Evolutionary conservation across 2,888 invertebrate genomes (phyloP).

Genomic region (Elegia similella): DNA sequence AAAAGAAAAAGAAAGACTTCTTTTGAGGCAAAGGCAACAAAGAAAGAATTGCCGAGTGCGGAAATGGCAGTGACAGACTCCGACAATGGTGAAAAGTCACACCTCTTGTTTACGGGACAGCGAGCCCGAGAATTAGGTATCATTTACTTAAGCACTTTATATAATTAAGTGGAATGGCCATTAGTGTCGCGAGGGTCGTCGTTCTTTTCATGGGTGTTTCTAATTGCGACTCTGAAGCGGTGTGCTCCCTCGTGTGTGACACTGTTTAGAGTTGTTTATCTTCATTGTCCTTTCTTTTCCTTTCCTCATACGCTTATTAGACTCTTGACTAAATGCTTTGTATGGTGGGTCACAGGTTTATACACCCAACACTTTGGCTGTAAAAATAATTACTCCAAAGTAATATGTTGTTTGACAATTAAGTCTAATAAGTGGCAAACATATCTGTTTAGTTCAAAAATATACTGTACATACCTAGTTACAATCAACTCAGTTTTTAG

Average conservation of each 20-base stretch:
- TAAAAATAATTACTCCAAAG: no score
- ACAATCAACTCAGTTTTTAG: no score
- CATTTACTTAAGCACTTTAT: slow-evolving; percentile 81
- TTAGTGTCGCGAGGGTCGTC: slow-evolving; percentile 65
- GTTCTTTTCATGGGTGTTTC: slow-evolving; percentile 59
- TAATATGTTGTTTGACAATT: no score
- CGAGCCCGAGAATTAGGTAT: slow-evolving; percentile 74
- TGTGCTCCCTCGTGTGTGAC: slow-evolving; percentile 22
- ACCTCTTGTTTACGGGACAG: slow-evolving; percentile 76
- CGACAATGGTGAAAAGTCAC: slow-evolving; percentile 79
- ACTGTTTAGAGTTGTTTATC: slow-evolving; percentile 20
- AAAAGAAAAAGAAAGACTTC: slow-evolving; percentile 65
- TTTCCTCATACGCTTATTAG: not conserved
- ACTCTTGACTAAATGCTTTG: no score
- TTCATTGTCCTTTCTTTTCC: slow-evolving; percentile 6
- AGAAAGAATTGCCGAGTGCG: slow-evolving; percentile 63
- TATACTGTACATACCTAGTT: no score
- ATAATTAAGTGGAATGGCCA: slow-evolving; percentile 74
- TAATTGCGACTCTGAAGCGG: slow-evolving; percentile 57
- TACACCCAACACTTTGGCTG: no score
- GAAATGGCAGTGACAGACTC: slow-evolving; percentile 80
- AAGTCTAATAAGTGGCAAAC: no score
- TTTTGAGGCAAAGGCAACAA: slow-evolving; percentile 76
- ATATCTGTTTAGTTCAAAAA: no score
- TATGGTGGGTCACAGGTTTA: not conserved